Evolutionary conservation across 1,140 invertebrate species (phyloP), one percentile per base, ranked within the genome.

Genomic region (Hylyphantes graminicola): DNA sequence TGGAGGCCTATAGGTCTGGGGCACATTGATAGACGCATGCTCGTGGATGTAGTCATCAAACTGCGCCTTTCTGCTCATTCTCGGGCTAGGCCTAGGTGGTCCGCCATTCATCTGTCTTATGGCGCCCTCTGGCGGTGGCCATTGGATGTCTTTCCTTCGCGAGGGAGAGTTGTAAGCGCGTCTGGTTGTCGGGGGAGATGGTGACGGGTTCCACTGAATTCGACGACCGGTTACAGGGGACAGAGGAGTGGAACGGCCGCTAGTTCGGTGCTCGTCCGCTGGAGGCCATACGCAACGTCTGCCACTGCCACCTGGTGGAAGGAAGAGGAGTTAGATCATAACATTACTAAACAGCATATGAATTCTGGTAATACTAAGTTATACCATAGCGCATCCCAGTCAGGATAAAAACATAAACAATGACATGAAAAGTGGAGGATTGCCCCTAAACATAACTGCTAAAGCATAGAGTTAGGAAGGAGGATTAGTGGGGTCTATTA

Each of bases 1-100:
- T 5, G 87, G 87, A 35, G 86, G 59, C n/a, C 86, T 73, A 74
- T 88, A 87, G 13, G 86, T 87, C 15, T 75, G 83, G 1, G 86
- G 86, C 13, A 87, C 81, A 35, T 82, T 85, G 51, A 74, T 73
- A 17, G 80, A 83, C 9, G 83, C 82, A 10, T 79, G 73, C 21
- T 84, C 65, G 51, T 80, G 65, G 10, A 86, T 50, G 54, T 80
- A 76, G 53, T 87, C 85, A 48, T 85, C 85, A 48, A 80, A 85
- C 50, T 64, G 72, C 2, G 67, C 79, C 51, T 73, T 77, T 7
- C 73, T 53, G 7, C 55, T 55, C 0, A 17, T 15, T 19, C 48
- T 68, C 3, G 79, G 74, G 48, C 85, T 83, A 9, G n/a, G n/a
- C 5, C 73, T 55, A 8, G 15, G 35, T 50, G 57, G 0, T 15